Base-by-base conservation (phyloP, 2,888 invertebrate genomes). In the Caenorhabditis afra region DNA sequence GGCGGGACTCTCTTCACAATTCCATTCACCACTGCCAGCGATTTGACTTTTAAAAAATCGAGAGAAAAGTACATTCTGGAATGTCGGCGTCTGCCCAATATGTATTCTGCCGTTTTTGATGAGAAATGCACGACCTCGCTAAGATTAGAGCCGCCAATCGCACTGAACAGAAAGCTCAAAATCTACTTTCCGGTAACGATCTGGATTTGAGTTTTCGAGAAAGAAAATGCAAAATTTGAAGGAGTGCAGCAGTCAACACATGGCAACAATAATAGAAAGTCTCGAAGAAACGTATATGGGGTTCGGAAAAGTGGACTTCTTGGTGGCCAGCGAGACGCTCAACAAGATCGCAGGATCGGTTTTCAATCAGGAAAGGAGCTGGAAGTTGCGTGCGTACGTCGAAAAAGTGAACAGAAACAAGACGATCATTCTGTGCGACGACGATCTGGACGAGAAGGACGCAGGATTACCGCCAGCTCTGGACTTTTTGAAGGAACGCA, bases 171-270 rank as follows among this genome's bases (percentile, higher is more conserved):
- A 4, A 47, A 45, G 12, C 12, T 45, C 14, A 20, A 37, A 7
- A 16, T 22, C 3, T 62, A 55, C 47, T 20, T 55, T 0, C 50
- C 55, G 22, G 70, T 70, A 14, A 10, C 37, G 22, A 3, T 14
- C 3, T 14, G 29, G 45, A 18, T 29, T 3, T 29, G 0, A n/a
- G 18, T 35, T 39, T 29, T 29, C 18, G 10, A 44, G 7, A 11
- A 14, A 35, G 10, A 44, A 14, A 11, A 14, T 2, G 8, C 8
- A 1, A 2, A 18, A 50, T 35, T 29, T 22, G 10, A 44, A 70
- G 70, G 62, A 55, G 16, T 23, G 70, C 23, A 61, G 61, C 45
- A 70, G 70, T 37, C 55, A 70, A 20, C 70, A 70, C 22, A 70
- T 70, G 70, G 16, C 53, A 16, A 70, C 70, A 10, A 61, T 70